These are phyloP conservation scores for Calliopsis andreniformis DNA, from an alignment of 1,140 invertebrate genomes.

Conservation along the genomic window DNA sequence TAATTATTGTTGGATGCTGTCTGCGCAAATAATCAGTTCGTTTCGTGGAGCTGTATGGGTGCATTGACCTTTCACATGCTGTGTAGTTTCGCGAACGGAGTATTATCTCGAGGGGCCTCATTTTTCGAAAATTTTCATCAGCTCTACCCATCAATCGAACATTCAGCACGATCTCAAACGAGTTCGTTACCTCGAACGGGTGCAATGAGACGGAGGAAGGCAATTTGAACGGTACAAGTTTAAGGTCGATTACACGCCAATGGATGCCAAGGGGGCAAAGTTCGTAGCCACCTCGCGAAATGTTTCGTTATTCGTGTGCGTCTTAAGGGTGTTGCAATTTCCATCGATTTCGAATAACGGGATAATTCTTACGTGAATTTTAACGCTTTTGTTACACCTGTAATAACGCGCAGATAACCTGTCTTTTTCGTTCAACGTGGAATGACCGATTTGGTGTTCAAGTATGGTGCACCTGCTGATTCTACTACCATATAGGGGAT, in stretches of 20 bases:
- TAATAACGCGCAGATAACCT: too few species aligned
- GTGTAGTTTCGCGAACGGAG: too few species aligned
- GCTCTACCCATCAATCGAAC: background rate
- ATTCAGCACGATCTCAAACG: background rate
- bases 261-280: constrained; percentile 1
- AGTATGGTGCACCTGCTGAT: too few species aligned
- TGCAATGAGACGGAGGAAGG: constrained; percentile 2
- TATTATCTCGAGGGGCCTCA: too few species aligned
- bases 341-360: constrained; percentile 25
- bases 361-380: background rate
- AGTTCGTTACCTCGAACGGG: background rate
- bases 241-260: constrained; percentile 33
- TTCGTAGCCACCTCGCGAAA: background rate
- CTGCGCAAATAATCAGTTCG: too few species aligned
- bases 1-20: too few species aligned
- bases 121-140: background rate
- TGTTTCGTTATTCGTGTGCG: background rate
- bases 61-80: too few species aligned
- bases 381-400: background rate
- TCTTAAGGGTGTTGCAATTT: background rate
- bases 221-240: constrained; percentile 11
- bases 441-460: background rate
- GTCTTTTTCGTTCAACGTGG: background rate
- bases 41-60: too few species aligned
- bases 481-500: too few species aligned